phyloP scores from a whole-genome alignment of 2,888 invertebrate species.

The Aspidiotus destructor region DNA sequence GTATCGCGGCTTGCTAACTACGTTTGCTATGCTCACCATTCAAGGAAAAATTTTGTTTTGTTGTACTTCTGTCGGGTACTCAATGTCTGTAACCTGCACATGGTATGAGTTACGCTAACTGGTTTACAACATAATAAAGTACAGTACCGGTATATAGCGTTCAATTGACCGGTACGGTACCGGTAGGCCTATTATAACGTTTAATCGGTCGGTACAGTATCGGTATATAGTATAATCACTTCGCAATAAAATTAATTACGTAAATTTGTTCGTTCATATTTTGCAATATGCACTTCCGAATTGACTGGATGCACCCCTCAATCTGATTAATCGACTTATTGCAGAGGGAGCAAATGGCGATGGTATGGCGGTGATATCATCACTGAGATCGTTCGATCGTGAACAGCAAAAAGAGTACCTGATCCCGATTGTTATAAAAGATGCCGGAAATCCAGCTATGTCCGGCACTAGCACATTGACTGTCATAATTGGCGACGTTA shows the following conservation, averaged over 20 bases:
- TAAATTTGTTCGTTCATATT: constrained; percentile 1
- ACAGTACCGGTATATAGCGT: no score
- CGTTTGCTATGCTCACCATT: no score
- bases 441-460: constrained; percentile 93
- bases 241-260: no score
- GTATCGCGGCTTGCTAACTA: background rate
- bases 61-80: no score
- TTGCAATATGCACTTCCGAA: background rate
- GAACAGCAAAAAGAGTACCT: constrained; percentile 93
- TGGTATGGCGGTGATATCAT: constrained; percentile 95
- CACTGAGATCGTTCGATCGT: constrained; percentile 83
- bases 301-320: background rate
- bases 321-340: constrained; percentile 31
- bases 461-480: constrained; percentile 92
- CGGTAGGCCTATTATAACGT: no score
- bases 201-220: no score
- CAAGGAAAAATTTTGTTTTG: no score
- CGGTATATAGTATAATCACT: no score
- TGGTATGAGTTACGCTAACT: no score
- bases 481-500: constrained; percentile 93
- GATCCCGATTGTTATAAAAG: constrained; percentile 94
- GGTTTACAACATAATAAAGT: no score
- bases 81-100: no score
- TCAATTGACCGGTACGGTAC: no score
- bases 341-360: constrained; percentile 91